A percentile compares a stretch with the other conserved stretches of the same genome.
Evolutionary conservation across 2,797 vertebrate genomes (phyloP).

Genomic region (Simalia tracyae): DNA sequence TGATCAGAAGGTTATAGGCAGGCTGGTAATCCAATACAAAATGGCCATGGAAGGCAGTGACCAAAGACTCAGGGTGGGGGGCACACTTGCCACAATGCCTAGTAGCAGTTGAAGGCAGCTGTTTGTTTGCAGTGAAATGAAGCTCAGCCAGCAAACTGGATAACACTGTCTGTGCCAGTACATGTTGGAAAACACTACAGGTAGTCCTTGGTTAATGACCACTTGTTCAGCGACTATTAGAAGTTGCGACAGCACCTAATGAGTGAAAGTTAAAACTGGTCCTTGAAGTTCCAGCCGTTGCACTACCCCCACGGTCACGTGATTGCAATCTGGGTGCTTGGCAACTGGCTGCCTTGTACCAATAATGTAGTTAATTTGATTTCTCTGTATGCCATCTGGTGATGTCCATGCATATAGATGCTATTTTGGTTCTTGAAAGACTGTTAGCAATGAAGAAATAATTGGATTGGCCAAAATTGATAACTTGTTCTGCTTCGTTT

Average conservation of each 20-base stretch:
- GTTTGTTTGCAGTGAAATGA: not conserved
- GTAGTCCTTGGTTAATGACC: not conserved
- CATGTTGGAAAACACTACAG: not conserved
- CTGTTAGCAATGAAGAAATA: not conserved
- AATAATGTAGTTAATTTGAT: not conserved
- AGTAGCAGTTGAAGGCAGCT: not conserved
- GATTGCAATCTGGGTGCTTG: too few species aligned
- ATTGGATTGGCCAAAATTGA: not conserved
- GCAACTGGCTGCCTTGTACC: not conserved
- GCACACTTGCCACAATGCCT: not conserved
- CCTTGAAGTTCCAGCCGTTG: too few species aligned
- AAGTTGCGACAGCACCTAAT: too few species aligned
- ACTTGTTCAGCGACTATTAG: too few species aligned
- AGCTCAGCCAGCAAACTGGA: not conserved
- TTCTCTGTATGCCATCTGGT: not conserved
- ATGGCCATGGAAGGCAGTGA: not conserved
- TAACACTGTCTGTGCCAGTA: not conserved
- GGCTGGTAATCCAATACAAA: not conserved
- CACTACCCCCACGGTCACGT: too few species aligned
- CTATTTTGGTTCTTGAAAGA: not conserved
- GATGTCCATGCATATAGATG: not conserved
- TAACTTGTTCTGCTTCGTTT: not conserved
- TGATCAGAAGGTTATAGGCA: not conserved
- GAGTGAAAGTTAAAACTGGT: too few species aligned
- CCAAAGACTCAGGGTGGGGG: not conserved